Evolutionary conservation across 1,140 invertebrate species (phyloP).

Genomic region (Pygmarrhopalites habei): DNA sequence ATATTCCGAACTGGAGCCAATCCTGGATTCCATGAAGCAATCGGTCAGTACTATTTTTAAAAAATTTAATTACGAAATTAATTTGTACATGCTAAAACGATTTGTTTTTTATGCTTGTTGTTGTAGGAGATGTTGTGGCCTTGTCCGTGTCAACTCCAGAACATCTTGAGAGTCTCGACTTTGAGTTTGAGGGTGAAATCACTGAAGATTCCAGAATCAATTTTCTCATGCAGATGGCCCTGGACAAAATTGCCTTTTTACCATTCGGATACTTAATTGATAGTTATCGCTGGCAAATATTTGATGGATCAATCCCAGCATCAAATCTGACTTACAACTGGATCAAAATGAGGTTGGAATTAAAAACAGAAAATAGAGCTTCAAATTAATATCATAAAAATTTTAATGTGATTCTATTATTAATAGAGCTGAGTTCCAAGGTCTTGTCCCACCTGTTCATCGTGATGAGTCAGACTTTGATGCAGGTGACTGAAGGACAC

Average conservation of each 20-base stretch:
- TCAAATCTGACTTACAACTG: slow-evolving; percentile 82
- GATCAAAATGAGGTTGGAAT: slow-evolving; percentile 67
- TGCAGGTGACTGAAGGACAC: too few species aligned
- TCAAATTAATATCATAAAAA: background rate
- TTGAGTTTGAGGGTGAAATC: slow-evolving; percentile 61
- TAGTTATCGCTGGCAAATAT: slow-evolving; percentile 77
- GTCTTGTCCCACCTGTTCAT: slow-evolving; percentile 74
- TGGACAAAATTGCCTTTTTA: slow-evolving; percentile 55
- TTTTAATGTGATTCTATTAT: background rate
- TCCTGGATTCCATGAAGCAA: slow-evolving; percentile 56
- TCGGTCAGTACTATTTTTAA: slow-evolving; percentile 44
- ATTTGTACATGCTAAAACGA: too few species aligned
- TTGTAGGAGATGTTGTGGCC: slow-evolving; percentile 73
- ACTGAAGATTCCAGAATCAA: slow-evolving; percentile 46
- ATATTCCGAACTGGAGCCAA: slow-evolving; percentile 85
- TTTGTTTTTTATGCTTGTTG: background rate
- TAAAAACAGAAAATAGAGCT: background rate
- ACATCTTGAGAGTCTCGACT: slow-evolving; percentile 60
- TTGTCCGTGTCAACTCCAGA: slow-evolving; percentile 73
- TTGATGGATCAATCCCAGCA: slow-evolving; percentile 63
- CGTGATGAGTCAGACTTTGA: slow-evolving; percentile 83
- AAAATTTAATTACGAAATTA: too few species aligned
- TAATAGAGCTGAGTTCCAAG: slow-evolving; percentile 65
- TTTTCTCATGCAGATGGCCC: slow-evolving; percentile 55
- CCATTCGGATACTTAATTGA: slow-evolving; percentile 77